Base-by-base conservation (phyloP, 2,113 vertebrate genomes). In the Orcinus orca region DNA sequence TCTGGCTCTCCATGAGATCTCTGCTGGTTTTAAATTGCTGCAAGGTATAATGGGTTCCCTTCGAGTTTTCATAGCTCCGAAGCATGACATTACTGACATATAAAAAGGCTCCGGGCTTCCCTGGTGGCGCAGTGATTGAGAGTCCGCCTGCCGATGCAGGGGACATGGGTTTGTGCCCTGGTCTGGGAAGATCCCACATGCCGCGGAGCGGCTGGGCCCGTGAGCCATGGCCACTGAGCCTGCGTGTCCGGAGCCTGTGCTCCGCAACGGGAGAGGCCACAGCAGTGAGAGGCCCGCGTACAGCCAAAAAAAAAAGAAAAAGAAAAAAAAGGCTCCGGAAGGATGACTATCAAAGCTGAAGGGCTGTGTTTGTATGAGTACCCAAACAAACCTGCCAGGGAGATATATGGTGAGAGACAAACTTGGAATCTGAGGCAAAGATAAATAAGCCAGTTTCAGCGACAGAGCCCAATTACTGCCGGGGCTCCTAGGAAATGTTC, bases 311-410 rank as follows among this genome's bases (percentile, higher is more conserved):
- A 50, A 67, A 85, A 68, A 47, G 68, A 67, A 85, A 68, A 47
- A 47, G 13, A 47, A 47, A 47, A 50, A 67, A 85, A 68, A 47
- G 68, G 1, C 23, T 85, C 67, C 67, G 25, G 20, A 11, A 25
- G 36, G n/a, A 50, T 38, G 33, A 4, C 50, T 38, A 60, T 55
- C 41, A 62, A 94, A 90, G 70, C 74, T 8, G 50, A 73, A 79
- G 55, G 68, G 13, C 44, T 55, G 53, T 2, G 33, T 96, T 81
- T 96, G 53, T 81, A 33, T 70, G 94, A 90, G 95, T 41, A 77
- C 38, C 73, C 88, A 95, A 93, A 90, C 60, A 84, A 65, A 83
- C 80, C 50, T 18, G 10, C 83, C 79, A n/a, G 81, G 71, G 95
- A 91, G 84, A 80, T 81, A 50, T 36, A 44, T 2, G 44, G 68